Percentiles rank a stretch among this genome's conserved stretches.
Evolutionary conservation across 2,888 invertebrate genomes (phyloP).

Genomic region (Ypsolopha scabrella): DNA sequence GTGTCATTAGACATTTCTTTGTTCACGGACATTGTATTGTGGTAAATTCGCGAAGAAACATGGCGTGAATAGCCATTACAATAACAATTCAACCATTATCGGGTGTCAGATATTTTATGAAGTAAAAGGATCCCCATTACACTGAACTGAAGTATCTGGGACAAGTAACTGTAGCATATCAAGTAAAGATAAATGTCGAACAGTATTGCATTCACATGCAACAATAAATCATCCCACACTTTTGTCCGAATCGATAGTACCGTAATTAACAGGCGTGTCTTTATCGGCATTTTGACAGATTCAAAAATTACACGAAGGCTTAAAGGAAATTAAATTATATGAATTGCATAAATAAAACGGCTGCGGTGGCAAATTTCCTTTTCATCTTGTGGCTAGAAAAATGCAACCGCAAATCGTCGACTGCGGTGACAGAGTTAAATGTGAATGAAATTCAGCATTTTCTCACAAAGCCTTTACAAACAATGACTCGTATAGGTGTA

Average conservation of each 20-base stretch:
- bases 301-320: not conserved
- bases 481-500: no score
- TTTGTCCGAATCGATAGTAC: not conserved
- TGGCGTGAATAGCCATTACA: not conserved
- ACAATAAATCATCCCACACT: not conserved
- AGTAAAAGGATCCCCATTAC: not conserved
- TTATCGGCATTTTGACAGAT: not conserved
- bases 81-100: not conserved
- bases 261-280: not conserved
- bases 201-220: not conserved
- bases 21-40: no score
- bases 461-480: not conserved
- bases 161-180: not conserved
- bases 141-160: not conserved
- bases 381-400: constrained; percentile 6
- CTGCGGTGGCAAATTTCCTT: constrained; percentile 5
- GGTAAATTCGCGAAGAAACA: no score
- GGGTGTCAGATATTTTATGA: not conserved
- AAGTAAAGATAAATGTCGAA: not conserved
- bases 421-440: not conserved
- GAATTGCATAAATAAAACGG: constrained; percentile 5
- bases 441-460: not conserved
- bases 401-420: constrained; percentile 4
- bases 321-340: not conserved
- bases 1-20: no score